These are phyloP conservation scores for Nymphicus hollandicus DNA, from an alignment of 2,113 vertebrate species.

Conservation along the genomic window DNA sequence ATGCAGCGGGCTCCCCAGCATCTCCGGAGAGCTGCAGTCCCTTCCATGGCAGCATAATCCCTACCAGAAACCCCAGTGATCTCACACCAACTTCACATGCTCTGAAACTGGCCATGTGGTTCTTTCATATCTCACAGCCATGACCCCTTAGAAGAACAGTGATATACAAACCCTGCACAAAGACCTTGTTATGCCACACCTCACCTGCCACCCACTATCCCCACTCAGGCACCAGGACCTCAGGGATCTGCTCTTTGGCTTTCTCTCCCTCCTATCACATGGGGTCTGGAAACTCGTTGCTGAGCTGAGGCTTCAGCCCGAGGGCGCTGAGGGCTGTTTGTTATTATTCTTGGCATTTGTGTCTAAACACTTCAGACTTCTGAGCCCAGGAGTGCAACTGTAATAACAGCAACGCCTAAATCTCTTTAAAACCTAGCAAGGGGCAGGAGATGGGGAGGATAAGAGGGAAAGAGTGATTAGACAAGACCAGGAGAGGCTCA, in stretches of 20 bases:
- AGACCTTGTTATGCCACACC: fast-evolving
- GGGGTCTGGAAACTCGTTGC: not conserved
- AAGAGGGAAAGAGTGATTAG: not conserved
- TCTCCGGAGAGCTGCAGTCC: not conserved
- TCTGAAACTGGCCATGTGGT: not conserved
- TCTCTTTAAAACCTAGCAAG: not conserved
- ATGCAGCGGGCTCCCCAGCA: not conserved
- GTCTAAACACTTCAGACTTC: not conserved
- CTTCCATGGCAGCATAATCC: not conserved
- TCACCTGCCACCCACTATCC: not conserved
- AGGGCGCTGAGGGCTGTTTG: not conserved
- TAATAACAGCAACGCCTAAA: not conserved
- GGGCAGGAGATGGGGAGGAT: not conserved
- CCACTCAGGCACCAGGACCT: not conserved
- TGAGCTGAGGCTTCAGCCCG: not conserved
- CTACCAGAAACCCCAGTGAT: not conserved
- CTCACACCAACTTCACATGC: not conserved
- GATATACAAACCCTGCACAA: not conserved
- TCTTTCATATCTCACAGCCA: not conserved
- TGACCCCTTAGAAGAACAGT: fast-evolving
- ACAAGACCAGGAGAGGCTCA: fast-evolving
- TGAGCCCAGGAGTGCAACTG: not conserved
- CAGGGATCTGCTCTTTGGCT: not conserved
- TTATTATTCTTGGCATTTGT: not conserved
- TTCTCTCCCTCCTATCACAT: not conserved